Percentiles rank a stretch among this genome's conserved stretches.
Evolutionary conservation across 2,113 vertebrate genomes (phyloP).

Genomic region (Bothrops jararaca): DNA sequence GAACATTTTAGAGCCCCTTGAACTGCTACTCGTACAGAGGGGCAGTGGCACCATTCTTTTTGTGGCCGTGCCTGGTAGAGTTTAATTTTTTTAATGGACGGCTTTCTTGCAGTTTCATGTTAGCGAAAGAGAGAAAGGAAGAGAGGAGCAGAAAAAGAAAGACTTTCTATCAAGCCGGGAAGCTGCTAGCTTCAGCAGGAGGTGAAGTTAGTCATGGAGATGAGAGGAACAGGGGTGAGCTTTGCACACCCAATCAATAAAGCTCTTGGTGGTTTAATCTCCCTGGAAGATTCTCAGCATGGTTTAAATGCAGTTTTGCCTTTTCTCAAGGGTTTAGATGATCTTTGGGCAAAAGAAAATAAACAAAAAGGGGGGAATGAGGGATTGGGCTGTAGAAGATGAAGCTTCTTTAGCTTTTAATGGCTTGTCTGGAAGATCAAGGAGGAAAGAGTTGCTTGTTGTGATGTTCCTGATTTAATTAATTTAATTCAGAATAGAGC

Average conservation of each 20-base stretch:
- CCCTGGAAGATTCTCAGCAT: not conserved
- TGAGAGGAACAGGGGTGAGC: not conserved
- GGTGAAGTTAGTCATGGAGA: not conserved
- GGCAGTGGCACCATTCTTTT: not conserved
- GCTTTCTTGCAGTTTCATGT: not conserved
- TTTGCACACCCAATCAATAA: slow-evolving; percentile 24
- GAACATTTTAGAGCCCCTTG: not conserved
- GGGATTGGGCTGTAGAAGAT: slow-evolving; percentile 41
- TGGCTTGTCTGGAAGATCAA: slow-evolving; percentile 40
- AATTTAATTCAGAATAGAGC: too few relatives aligned
- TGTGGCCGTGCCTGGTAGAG: not conserved
- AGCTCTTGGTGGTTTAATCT: slow-evolving; percentile 28
- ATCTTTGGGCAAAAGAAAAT: slow-evolving; percentile 9
- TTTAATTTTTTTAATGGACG: not conserved
- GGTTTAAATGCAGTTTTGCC: slow-evolving; percentile 30
- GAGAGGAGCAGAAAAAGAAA: slow-evolving; percentile 15
- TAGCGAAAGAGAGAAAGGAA: not conserved
- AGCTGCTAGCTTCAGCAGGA: not conserved
- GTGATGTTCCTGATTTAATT: slow-evolving; percentile 37
- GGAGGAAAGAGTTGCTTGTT: slow-evolving; percentile 30
- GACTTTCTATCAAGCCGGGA: slow-evolving; percentile 9
- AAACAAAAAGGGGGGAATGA: not conserved
- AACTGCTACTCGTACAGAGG: not conserved
- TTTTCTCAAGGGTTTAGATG: slow-evolving; percentile 39
- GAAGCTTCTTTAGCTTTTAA: slow-evolving; percentile 48